A percentile compares a stretch with the other conserved stretches of the same genome.
Evolutionary conservation across 2,888 invertebrate species (phyloP).

Genomic region (Morinoia aosen): DNA sequence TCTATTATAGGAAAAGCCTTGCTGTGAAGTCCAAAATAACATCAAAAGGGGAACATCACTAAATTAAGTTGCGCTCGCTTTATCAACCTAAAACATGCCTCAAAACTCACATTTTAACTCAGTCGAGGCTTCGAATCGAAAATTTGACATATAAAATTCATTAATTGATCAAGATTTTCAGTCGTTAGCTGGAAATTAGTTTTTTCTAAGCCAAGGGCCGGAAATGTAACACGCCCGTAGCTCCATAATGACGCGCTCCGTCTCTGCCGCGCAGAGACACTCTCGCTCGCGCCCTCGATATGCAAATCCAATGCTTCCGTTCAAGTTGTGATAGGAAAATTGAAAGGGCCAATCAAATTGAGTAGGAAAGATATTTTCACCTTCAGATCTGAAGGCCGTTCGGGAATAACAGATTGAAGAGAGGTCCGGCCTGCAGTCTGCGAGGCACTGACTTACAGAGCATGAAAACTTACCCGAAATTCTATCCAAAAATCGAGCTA

Average conservation of each 20-base stretch:
- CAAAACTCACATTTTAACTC: too few relatives aligned
- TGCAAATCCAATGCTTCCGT: constrained; percentile 48
- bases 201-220: not conserved
- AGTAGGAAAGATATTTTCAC: constrained; percentile 48
- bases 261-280: constrained; percentile 18
- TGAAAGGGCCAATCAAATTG: constrained; percentile 48
- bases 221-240: not conserved
- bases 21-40: not conserved
- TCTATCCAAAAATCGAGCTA: not conserved
- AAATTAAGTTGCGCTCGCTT: too few relatives aligned
- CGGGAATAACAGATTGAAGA: constrained; percentile 37
- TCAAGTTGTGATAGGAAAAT: constrained; percentile 52
- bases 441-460: not conserved
- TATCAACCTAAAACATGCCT: too few relatives aligned
- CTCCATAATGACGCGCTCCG: not conserved
- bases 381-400: constrained; percentile 42
- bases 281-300: constrained; percentile 21
- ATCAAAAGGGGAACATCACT: not conserved
- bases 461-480: not conserved
- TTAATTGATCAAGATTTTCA: not conserved
- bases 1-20: not conserved
- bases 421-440: not conserved
- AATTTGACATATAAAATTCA: not conserved
- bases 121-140: not conserved
- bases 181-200: not conserved